These are phyloP conservation scores for Synanthedon vespiformis DNA, from an alignment of 2,888 invertebrate genomes.

Conservation along the genomic window DNA sequence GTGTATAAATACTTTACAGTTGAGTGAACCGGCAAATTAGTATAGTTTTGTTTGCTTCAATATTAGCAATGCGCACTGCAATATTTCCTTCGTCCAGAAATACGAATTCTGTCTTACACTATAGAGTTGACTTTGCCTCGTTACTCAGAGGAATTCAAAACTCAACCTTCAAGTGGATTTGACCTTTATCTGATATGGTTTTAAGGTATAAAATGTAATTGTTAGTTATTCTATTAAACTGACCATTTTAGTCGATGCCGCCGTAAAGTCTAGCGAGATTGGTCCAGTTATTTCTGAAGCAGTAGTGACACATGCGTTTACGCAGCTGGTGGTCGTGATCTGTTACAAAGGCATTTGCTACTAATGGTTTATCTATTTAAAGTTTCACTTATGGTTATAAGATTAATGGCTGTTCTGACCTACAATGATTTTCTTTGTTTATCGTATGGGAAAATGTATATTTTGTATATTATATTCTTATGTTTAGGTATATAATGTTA, in stretches of 20 bases:
- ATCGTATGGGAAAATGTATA: neutral
- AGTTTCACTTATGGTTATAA: conserved; percentile 11
- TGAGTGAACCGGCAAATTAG: neutral
- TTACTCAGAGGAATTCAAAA: neutral
- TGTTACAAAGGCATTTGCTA: conserved; percentile 27
- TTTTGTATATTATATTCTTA: neutral
- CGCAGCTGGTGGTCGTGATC: conserved; percentile 41
- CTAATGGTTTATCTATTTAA: conserved; percentile 18
- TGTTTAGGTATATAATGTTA: too few relatives aligned
- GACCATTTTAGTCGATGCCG: conserved; percentile 31
- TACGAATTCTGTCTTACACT: neutral
- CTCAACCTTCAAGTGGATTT: neutral
- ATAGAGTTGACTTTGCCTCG: neutral
- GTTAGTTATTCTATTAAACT: conserved; percentile 4
- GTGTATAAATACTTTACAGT: neutral
- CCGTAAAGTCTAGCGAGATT: conserved; percentile 28
- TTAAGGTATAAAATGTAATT: conserved; percentile 5
- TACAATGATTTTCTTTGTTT: neutral
- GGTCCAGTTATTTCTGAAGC: conserved; percentile 31
- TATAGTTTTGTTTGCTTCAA: neutral
- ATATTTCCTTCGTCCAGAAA: neutral
- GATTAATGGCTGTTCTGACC: neutral
- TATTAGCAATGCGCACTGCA: neutral
- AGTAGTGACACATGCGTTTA: conserved; percentile 31
- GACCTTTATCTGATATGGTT: neutral